Evolutionary conservation across 2,888 invertebrate genomes (phyloP).

Genomic region (Muscina levida): DNA sequence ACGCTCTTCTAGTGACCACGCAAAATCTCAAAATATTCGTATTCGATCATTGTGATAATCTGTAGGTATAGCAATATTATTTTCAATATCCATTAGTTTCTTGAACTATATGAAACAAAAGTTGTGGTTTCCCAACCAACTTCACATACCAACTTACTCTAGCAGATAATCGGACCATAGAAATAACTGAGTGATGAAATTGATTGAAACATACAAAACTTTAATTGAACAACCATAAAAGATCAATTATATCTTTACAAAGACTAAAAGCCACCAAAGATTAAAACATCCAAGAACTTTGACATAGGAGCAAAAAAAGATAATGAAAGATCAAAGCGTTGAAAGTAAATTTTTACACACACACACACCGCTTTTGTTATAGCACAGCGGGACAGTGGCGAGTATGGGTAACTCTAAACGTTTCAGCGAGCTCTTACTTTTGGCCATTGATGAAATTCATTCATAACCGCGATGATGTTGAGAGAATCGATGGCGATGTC

Average conservation of each 20-base stretch:
- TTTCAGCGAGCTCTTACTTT: too few species aligned
- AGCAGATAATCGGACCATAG: too few species aligned
- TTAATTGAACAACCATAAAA: slow-evolving; percentile 8
- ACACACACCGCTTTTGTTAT: background rate
- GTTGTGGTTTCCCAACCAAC: too few species aligned
- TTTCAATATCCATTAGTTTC: too few species aligned
- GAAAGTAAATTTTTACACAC: slow-evolving; percentile 33
- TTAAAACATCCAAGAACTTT: slow-evolving; percentile 4
- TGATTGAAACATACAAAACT: background rate
- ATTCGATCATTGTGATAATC: too few species aligned
- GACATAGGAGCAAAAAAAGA: slow-evolving; percentile 10
- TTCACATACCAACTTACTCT: too few species aligned
- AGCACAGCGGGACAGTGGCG: slow-evolving; percentile 1
- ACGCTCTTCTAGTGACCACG: too few species aligned
- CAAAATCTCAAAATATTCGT: too few species aligned
- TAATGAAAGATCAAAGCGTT: slow-evolving; percentile 54
- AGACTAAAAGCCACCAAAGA: background rate
- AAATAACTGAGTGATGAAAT: too few species aligned
- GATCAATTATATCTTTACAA: background rate
- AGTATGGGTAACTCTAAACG: background rate
- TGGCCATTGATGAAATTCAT: slow-evolving; percentile 33
- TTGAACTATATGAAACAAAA: too few species aligned
- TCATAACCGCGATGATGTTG: slow-evolving; percentile 40
- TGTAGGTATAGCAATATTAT: too few species aligned
- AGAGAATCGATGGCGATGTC: background rate